phyloP scores from a whole-genome alignment of 1,140 invertebrate species.

The Neocloeon triangulifer region DNA sequence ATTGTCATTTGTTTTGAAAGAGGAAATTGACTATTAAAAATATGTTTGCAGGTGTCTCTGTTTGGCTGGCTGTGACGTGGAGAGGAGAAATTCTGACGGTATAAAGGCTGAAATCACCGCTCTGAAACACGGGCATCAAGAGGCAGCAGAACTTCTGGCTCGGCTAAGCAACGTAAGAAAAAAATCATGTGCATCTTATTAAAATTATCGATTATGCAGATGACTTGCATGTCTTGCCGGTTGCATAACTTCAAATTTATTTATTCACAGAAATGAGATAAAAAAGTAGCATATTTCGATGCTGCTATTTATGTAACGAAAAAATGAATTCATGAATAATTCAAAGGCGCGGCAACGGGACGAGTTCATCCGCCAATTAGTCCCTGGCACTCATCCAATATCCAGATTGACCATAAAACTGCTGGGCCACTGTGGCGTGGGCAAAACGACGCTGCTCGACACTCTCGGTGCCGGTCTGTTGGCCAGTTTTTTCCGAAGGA shows the following conservation, averaged over 20 bases:
- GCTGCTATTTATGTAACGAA: too few relatives aligned
- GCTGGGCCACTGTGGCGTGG: slow-evolving; percentile 51
- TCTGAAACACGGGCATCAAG: slow-evolving; percentile 49
- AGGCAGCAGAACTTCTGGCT: slow-evolving; percentile 48
- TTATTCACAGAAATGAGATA: too few relatives aligned
- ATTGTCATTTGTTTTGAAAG: too few relatives aligned
- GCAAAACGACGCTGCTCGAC: slow-evolving; percentile 51
- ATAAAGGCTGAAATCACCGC: slow-evolving; percentile 63
- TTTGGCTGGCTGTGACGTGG: slow-evolving; percentile 43
- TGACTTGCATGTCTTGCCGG: too few relatives aligned
- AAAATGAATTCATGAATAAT: too few relatives aligned
- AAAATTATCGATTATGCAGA: too few relatives aligned
- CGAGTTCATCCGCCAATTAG: slow-evolving; percentile 43
- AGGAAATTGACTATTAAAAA: too few relatives aligned
- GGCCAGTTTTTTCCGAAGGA: slow-evolving; percentile 34
- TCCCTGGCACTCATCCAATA: slow-evolving; percentile 34
- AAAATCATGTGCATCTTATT: too few relatives aligned
- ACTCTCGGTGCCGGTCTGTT: slow-evolving; percentile 45
- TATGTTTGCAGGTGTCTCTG: slow-evolving; percentile 32
- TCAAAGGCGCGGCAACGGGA: slow-evolving; percentile 29
- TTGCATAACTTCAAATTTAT: too few relatives aligned
- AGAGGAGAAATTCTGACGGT: slow-evolving; percentile 43
- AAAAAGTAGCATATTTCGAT: too few relatives aligned
- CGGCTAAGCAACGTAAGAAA: slow-evolving; percentile 37
- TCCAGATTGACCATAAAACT: slow-evolving; percentile 49